phyloP scores from a whole-genome alignment of 2,113 vertebrate species.

The Ibidorhyncha struthersii region DNA sequence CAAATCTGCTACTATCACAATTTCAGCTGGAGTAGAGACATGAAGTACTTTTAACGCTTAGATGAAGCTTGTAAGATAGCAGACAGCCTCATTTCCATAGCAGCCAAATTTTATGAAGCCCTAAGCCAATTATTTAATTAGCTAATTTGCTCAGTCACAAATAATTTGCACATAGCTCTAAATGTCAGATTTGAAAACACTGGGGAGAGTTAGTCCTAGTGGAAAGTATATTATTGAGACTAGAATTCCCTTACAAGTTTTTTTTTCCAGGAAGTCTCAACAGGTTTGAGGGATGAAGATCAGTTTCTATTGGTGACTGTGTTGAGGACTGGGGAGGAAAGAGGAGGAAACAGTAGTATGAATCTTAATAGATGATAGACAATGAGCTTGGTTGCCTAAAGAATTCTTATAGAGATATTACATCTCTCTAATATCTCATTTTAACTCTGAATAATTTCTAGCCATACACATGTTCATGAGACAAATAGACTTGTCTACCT shows the following conservation, averaged over 20 bases:
- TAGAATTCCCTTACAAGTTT: constrained; percentile 12
- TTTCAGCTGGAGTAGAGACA: constrained; percentile 11
- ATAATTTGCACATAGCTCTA: constrained; percentile 52
- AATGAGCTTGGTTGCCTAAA: background rate
- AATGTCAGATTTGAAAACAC: constrained; percentile 60
- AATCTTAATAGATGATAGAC: background rate
- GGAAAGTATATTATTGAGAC: constrained; percentile 9
- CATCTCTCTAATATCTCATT: background rate
- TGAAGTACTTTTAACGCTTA: background rate
- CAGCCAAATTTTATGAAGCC: constrained; percentile 60
- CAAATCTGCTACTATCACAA: background rate
- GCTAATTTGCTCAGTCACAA: constrained; percentile 65
- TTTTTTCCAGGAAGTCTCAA: background rate
- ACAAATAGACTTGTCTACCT: background rate
- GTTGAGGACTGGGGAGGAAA: background rate
- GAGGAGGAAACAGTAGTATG: background rate
- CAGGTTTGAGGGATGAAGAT: background rate
- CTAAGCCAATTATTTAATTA: constrained; percentile 70
- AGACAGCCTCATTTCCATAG: constrained; percentile 52
- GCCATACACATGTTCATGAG: accelerated
- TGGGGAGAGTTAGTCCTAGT: constrained; percentile 40
- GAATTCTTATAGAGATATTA: background rate
- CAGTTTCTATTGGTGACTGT: background rate
- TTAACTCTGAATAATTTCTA: background rate
- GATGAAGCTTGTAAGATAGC: constrained; percentile 36